Percentiles rank a stretch among this genome's conserved stretches.
These are phyloP conservation scores for Coryphaenoides rupestris DNA, from an alignment of 2,113 vertebrate species.

Conservation along the genomic window DNA sequence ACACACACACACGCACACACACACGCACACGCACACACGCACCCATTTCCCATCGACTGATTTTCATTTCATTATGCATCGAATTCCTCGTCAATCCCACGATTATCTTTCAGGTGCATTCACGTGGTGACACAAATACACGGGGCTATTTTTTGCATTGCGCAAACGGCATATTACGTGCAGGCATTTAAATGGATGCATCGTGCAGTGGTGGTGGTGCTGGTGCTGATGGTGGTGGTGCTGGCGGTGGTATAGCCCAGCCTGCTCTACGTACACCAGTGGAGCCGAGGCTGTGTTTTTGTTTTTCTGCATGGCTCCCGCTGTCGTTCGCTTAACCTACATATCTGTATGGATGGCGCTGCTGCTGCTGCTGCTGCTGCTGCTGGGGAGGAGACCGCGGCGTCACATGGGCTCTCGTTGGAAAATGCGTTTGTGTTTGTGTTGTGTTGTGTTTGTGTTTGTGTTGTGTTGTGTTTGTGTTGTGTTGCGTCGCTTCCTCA, in stretches of 20 bases:
- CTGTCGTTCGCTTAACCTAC: conserved; percentile 72
- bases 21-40: too few relatives aligned
- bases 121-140: too few relatives aligned
- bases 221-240: too few relatives aligned
- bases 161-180: conserved; percentile 72
- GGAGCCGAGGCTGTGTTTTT: conserved; percentile 69
- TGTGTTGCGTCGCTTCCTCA: too few relatives aligned
- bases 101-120: too few relatives aligned
- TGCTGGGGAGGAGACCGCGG: conserved; percentile 54
- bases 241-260: too few relatives aligned
- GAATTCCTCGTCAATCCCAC: conserved; percentile 12
- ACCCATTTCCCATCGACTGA: conserved; percentile 8
- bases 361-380: conserved; percentile 37
- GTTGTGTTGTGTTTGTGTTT: too few relatives aligned
- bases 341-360: conserved; percentile 43
- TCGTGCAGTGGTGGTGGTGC: conserved; percentile 56
- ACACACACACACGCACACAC: too few relatives aligned
- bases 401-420: conserved; percentile 49
- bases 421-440: conserved; percentile 50
- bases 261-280: conserved; percentile 41
- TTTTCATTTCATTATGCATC: conserved; percentile 17
- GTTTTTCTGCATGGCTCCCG: conserved; percentile 70
- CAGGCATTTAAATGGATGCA: conserved; percentile 40
- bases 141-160: conserved; percentile 57
- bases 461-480: too few relatives aligned